Evolutionary conservation across 2,113 vertebrate species (phyloP).

Genomic region (Zootoca vivipara): DNA sequence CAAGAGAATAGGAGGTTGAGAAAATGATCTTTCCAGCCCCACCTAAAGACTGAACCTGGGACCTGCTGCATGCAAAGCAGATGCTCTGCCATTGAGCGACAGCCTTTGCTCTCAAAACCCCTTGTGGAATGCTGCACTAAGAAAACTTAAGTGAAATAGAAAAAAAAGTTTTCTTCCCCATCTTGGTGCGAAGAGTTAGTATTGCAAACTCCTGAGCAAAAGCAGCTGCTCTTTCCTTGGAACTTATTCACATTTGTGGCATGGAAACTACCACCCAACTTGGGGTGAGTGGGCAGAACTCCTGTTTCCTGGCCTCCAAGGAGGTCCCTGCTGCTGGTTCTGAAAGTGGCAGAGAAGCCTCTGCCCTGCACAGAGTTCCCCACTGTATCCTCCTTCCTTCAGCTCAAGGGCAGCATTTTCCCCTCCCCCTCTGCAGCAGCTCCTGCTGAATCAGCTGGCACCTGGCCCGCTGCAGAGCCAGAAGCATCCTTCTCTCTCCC

Average conservation of each 20-base stretch:
- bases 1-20: neutral
- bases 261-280: neutral
- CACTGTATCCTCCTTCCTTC: neutral
- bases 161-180: too few species aligned
- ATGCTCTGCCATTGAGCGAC: too few species aligned
- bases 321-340: neutral
- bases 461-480: neutral
- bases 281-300: too few species aligned
- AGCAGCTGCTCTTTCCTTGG: neutral
- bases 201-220: too few species aligned
- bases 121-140: neutral
- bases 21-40: too few species aligned
- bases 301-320: neutral
- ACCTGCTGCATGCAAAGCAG: too few species aligned
- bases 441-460: conserved; percentile 30
- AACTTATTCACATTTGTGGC: neutral
- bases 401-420: neutral
- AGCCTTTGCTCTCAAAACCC: neutral
- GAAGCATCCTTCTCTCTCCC: neutral
- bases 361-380: neutral
- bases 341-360: neutral
- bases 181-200: neutral
- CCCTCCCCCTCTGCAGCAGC: neutral
- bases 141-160: neutral
- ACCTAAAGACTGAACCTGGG: too few species aligned